Base-by-base conservation (phyloP, 2,797 vertebrate genomes). In the Sebastes kiyomatsui region DNA sequence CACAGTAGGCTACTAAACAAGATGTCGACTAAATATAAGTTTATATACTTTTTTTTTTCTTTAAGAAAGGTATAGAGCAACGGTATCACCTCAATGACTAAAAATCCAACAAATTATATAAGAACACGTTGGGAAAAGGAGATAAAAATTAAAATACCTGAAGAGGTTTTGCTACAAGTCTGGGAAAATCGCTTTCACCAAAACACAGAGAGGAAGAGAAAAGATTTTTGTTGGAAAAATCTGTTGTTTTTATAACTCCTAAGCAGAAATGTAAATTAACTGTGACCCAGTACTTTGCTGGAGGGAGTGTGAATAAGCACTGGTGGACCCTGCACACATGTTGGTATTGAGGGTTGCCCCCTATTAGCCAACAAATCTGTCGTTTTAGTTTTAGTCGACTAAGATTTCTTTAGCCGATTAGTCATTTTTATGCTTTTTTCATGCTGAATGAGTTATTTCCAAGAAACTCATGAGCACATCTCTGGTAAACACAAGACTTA, bases 261-360 rank as follows among this genome's bases (percentile, higher is more conserved):
- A 55, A 23, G 54, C 5, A 55, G 54, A 55, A 55, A 55, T 55
- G 54, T 55, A 55, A 12, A 20, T 12, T 23, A 23, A 55, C 54
- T 55, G 22, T 5, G 54, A 55, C 11, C n/a, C 22, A 55, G 3
- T 13, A 55, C 4, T 23, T 55, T 23, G 54, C 54, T 23, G 54
- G 54, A 0, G 54, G 22, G 0, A 6, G 54, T 23, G 54, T 23
- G 33, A 0, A 38, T 64, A 5, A 49, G 42, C 25, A n/a, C 25
- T 28, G 6, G 10, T 49, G 38, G 38, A 67, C 5, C 0, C 46
- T 12, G 13, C 22, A 0, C 9, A 62, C 25, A 38, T 30, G n/a
- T 59, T 10, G 38, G 38, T 42, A 0, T 42, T 42, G 38, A 42
- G 14, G 38, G 38, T 16, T 42, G 38, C 38, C 38, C 38, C 14